Evolutionary conservation across 53 echinoderm and acorn worm species (phyloP).

Genomic region (Stichopus horrens): DNA sequence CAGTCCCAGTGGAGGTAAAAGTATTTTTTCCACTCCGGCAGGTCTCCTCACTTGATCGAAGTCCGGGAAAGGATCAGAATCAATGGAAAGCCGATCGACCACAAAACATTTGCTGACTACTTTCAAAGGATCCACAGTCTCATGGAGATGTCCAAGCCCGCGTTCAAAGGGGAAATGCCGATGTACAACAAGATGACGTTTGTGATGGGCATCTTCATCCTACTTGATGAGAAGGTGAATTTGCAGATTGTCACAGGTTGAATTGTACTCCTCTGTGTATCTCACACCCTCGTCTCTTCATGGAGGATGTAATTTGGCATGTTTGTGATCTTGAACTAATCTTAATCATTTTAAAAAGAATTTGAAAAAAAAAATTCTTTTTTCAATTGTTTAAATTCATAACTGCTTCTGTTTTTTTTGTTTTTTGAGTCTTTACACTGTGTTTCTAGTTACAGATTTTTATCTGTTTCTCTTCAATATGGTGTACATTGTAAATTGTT

Average conservation of each 20-base stretch:
- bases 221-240: conserved; percentile 84
- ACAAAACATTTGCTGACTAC: conserved; percentile 58
- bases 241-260: too few relatives aligned
- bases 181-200: conserved; percentile 65
- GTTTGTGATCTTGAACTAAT: background rate
- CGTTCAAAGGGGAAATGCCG: conserved; percentile 42
- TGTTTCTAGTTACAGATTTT: too few relatives aligned
- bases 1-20: too few relatives aligned
- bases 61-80: conserved; percentile 83
- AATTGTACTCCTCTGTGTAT: too few relatives aligned
- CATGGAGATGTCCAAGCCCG: conserved; percentile 56
- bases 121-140: conserved; percentile 54
- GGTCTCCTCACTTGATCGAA: conserved; percentile 86
- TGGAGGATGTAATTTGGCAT: background rate
- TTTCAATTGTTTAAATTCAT: too few relatives aligned
- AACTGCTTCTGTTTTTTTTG: too few relatives aligned
- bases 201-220: conserved; percentile 69
- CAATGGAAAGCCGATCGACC: conserved; percentile 66
- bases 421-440: too few relatives aligned
- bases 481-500: too few relatives aligned
- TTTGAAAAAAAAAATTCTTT: background rate
- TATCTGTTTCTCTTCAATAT: too few relatives aligned
- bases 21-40: background rate
- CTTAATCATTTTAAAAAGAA: too few relatives aligned
- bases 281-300: background rate